These are phyloP conservation scores for Syngnathus scovelli DNA, from an alignment of 2,113 vertebrate genomes.

Conservation along the genomic window DNA sequence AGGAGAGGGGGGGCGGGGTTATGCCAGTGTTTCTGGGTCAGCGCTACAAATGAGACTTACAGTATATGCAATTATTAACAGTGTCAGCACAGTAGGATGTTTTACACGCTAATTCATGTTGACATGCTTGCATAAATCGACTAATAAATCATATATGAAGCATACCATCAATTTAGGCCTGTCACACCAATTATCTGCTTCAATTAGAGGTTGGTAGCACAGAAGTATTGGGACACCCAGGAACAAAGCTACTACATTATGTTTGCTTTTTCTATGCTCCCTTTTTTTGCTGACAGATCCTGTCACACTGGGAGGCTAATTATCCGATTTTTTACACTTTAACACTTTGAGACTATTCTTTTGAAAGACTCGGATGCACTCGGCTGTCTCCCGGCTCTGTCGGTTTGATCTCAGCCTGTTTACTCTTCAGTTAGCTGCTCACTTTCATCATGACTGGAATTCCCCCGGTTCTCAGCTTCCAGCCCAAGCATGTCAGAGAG, in stretches of 20 bases:
- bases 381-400: constrained; percentile 41
- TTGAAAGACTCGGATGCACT: constrained; percentile 60
- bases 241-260: not conserved
- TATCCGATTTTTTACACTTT: constrained; percentile 45
- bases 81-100: not conserved
- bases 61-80: not conserved
- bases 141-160: not conserved
- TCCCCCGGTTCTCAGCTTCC: constrained; percentile 44
- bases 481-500: constrained; percentile 32
- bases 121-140: not conserved
- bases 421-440: constrained; percentile 43
- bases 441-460: constrained; percentile 60
- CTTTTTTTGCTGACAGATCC: no score
- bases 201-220: not conserved
- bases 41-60: not conserved
- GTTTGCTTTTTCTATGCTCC: no score
- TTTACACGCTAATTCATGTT: not conserved
- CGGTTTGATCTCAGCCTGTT: constrained; percentile 41
- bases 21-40: not conserved
- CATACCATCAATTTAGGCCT: not conserved
- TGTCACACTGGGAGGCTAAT: constrained; percentile 22
- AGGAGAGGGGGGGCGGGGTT: not conserved
- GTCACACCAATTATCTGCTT: not conserved
- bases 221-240: not conserved
- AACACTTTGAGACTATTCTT: constrained; percentile 31